A percentile compares a stretch with the other conserved stretches of the same genome.
phyloP scores from a whole-genome alignment of 2,888 invertebrate genomes.

The Gisinianus flammeolus region DNA sequence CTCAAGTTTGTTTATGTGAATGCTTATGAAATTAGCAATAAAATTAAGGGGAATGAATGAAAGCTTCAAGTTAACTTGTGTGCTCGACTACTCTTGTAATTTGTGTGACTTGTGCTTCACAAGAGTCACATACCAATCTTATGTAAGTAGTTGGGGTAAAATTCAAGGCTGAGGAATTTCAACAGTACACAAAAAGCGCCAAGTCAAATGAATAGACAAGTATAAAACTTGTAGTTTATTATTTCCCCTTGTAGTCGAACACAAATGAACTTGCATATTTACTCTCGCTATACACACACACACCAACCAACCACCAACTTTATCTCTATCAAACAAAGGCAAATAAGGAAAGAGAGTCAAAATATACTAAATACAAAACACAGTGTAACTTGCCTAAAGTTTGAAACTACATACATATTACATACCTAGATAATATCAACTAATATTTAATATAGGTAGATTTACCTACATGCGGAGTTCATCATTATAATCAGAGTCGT shows the following conservation, averaged over 20 bases:
- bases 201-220: background rate
- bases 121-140: background rate
- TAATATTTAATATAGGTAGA: no score
- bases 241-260: background rate
- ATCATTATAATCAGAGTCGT: no score
- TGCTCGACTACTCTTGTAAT: background rate
- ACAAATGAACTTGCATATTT: background rate
- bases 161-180: constrained; percentile 7
- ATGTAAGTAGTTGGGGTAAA: background rate
- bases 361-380: no score
- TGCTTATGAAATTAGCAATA: background rate
- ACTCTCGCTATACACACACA: background rate
- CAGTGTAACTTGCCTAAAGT: no score
- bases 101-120: no score
- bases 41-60: background rate
- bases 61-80: background rate
- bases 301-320: no score
- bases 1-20: background rate
- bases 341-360: no score
- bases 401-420: no score
- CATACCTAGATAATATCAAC: no score
- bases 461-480: no score
- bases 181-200: no score
- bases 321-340: no score
- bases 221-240: background rate